These are phyloP conservation scores for Octomys mimax DNA, from an alignment of 2,797 vertebrate species.

Conservation along the genomic window DNA sequence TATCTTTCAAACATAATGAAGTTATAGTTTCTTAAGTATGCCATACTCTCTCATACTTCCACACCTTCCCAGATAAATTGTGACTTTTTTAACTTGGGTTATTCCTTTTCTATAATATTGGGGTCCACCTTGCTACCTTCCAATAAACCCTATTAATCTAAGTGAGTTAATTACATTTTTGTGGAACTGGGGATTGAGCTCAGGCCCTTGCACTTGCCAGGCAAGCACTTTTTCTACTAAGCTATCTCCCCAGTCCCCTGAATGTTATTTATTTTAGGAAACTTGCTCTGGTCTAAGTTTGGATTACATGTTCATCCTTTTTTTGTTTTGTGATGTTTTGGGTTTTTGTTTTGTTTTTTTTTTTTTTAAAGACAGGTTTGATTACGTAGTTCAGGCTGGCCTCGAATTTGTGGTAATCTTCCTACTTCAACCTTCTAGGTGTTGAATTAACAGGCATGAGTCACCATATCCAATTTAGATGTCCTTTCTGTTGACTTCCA, in stretches of 20 bases:
- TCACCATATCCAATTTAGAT: not conserved
- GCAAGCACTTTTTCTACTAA: too few species aligned
- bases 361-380: not conserved
- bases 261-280: constrained; percentile 25
- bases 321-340: not conserved
- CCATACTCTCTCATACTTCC: not conserved
- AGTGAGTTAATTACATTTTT: not conserved
- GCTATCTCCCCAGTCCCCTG: too few species aligned
- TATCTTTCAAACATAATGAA: constrained; percentile 11
- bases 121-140: not conserved
- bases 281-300: not conserved
- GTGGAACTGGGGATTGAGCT: too few species aligned
- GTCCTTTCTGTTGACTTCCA: not conserved
- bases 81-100: not conserved
- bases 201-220: too few species aligned
- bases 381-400: not conserved
- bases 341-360: not conserved
- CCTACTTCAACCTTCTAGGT: not conserved
- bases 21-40: constrained; percentile 25
- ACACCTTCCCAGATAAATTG: not conserved
- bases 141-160: constrained; percentile 41
- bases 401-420: not conserved
- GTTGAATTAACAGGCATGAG: not conserved
- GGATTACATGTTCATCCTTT: not conserved
- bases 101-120: constrained; percentile 35